Percentiles rank a stretch among this genome's conserved stretches.
These are phyloP conservation scores for Engraulis encrasicolus DNA, from an alignment of 2,113 vertebrate species.

Conservation along the genomic window DNA sequence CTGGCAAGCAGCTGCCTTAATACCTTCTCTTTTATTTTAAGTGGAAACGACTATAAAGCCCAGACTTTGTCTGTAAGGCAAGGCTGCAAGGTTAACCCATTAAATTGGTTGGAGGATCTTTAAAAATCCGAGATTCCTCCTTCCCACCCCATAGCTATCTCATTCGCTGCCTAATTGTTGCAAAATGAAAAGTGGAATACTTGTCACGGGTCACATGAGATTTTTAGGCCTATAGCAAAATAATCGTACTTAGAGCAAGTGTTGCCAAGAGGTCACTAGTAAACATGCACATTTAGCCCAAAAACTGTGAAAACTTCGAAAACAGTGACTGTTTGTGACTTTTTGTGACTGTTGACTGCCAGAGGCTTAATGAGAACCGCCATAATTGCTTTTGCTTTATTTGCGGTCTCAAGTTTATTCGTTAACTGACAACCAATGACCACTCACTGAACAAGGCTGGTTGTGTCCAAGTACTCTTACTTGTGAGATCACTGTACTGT, in stretches of 20 bases:
- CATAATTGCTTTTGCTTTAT: neutral
- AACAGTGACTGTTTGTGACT: too few species aligned
- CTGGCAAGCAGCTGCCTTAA: neutral
- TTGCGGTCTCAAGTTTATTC: neutral
- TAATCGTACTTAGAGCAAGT: neutral
- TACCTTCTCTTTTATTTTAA: conserved; percentile 16
- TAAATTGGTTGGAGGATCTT: neutral
- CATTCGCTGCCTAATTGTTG: neutral
- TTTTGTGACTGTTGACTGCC: neutral
- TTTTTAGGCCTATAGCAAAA: neutral
- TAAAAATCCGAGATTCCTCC: neutral
- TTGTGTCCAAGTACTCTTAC: neutral
- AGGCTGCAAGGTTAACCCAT: conserved; percentile 8
- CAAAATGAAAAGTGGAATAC: neutral
- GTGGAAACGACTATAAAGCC: conserved; percentile 4
- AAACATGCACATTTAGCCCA: neutral
- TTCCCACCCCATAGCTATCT: neutral
- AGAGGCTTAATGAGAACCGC: neutral
- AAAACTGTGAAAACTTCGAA: neutral
- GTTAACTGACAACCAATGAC: neutral
- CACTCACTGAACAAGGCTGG: neutral
- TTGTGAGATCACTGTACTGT: neutral
- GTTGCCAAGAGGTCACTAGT: neutral
- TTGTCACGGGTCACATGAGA: neutral
- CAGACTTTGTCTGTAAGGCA: neutral